A percentile compares a stretch with the other conserved stretches of the same genome.
Evolutionary conservation across 2,888 invertebrate species (phyloP).

Genomic region (Pemphredon lugubris): DNA sequence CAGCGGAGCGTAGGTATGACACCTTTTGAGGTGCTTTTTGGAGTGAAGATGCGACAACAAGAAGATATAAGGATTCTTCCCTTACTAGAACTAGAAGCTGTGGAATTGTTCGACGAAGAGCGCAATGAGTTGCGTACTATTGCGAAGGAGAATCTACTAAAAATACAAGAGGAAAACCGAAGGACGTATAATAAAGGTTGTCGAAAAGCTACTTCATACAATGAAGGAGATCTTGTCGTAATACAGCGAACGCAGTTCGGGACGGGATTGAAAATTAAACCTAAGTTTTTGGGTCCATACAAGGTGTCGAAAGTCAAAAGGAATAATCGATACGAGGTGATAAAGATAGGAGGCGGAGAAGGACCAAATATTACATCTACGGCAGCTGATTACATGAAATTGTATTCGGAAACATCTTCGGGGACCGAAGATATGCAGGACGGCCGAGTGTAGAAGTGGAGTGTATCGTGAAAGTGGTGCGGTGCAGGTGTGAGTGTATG

Average conservation of each 20-base stretch:
- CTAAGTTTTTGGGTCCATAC: background rate
- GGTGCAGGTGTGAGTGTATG: no score
- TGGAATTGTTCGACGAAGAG: background rate
- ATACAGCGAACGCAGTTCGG: slow-evolving; percentile 2
- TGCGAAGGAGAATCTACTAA: no score
- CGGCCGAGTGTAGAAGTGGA: slow-evolving; percentile 8
- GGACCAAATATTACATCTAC: background rate
- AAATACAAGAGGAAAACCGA: no score
- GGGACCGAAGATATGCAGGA: slow-evolving; percentile 2
- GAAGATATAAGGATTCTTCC: background rate
- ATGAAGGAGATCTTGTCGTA: background rate
- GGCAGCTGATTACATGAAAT: slow-evolving; percentile 1
- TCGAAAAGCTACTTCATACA: background rate
- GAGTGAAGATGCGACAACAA: background rate
- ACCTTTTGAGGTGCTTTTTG: background rate
- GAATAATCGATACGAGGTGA: slow-evolving; percentile 4
- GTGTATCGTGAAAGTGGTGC: no score
- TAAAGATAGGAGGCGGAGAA: background rate
- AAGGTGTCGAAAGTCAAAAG: background rate
- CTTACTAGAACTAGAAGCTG: background rate
- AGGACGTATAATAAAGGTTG: no score
- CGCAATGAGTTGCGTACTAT: no score
- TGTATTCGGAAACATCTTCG: background rate
- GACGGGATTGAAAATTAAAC: background rate
- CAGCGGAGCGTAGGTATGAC: background rate